A percentile compares a stretch with the other conserved stretches of the same genome.
Conservation (phyloP, 2,797 vertebrate genomes). For the Borostomias antarcticus region DNA sequence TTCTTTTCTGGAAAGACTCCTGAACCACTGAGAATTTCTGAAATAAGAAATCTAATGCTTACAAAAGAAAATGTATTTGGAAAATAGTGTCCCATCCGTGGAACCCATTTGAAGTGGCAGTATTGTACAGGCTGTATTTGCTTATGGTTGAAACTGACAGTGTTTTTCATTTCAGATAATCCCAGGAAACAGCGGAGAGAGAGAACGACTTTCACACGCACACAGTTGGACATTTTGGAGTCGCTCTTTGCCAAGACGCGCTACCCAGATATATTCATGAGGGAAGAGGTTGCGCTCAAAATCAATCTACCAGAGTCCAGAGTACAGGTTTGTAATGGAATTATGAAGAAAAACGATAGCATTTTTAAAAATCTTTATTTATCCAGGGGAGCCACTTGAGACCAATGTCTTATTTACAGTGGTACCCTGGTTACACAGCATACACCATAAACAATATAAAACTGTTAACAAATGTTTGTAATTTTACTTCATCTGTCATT, state of each 20-base stretch:
- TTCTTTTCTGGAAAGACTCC: background rate
- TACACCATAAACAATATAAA: no score
- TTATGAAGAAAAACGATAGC: no score
- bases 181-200: slow-evolving; percentile 93
- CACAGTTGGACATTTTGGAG: slow-evolving; percentile 90
- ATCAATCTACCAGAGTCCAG: slow-evolving; percentile 95
- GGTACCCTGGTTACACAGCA: no score
- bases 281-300: slow-evolving; percentile 91
- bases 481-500: no score
- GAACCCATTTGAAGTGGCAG: no score
- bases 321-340: slow-evolving; percentile 83
- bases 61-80: no score
- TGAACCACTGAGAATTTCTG: background rate
- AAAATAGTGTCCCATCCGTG: no score
- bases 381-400: no score
- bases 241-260: slow-evolving; percentile 89
- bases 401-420: no score
- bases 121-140: no score
- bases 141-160: no score
- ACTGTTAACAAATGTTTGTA: no score
- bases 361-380: background rate
- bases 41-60: background rate
- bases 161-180: slow-evolving; percentile 72
- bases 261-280: slow-evolving; percentile 93
- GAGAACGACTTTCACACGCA: slow-evolving; percentile 91